Base-by-base conservation (phyloP, 2,888 invertebrate genomes). In the Prosopocoilus inquinatus region DNA sequence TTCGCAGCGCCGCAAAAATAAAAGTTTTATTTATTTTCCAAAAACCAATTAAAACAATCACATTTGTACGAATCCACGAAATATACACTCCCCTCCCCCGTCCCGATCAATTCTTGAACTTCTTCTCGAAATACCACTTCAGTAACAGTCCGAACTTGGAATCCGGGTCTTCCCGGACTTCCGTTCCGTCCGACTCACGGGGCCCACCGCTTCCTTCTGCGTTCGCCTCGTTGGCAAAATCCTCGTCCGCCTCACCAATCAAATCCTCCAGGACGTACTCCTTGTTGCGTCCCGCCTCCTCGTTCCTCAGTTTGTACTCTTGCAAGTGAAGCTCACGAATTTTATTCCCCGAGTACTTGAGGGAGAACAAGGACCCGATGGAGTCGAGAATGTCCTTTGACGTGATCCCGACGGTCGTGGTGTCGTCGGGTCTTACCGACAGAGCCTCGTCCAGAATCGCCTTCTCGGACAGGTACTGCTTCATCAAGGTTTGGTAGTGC, bases 261-360 rank as follows among this genome's bases (percentile, higher is more conserved):
- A n/a, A 13, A 9, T 33, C 16, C 2, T 47, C 43, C 20, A 57
- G 38, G 1, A 57, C 64, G 36, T 49, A 20, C 47, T 54, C 57
- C 9, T 47, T 58, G 28, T 55, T 56, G n/a, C 53, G 39, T n/a
- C 71, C 61, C 34, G 73, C 71, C 28, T 73, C 72, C 2, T 20
- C 47, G 2, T 45, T 28, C 28, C 47, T 49, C 15, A 36, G 54
- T 9, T 16, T 13, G 8, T 28, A 28, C 36, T 60, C 60, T 3
- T 54, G 49, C 2, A 13, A 12, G 41, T 62, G 62, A 12, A 65
- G 47, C 16, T 58, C 54, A 34, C 47, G 50, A 7, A 65, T 64
- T 38, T 61, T 58, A 1, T 15, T 7, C 4, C 65, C 65, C 28
- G 58, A 62, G 28, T 61, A 46, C 11, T 43, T 38, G 15, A 65